Base-by-base conservation (phyloP, 1,140 invertebrate species). In the Eupristina koningsbergeri region DNA sequence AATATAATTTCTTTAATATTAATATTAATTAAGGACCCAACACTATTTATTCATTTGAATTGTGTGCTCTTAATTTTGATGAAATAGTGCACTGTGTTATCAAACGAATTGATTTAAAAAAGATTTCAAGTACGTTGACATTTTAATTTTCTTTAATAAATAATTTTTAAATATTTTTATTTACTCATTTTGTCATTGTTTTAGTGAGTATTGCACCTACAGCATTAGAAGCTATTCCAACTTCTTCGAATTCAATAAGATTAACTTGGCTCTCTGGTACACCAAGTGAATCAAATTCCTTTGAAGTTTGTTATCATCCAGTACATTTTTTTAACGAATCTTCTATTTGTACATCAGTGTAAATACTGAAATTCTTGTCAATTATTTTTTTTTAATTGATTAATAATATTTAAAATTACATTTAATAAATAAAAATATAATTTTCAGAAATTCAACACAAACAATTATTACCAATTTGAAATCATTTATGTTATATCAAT, bases 401-500 rank as follows among this genome's bases (percentile, higher is more conserved):
- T 74, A 39, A 39, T 47, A 74, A 75, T 26, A n/a, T n/a, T n/a
- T n/a, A n/a, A n/a, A n/a, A 81, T 71, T 22, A 29, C 71, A 53
- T 74, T 79, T 39, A n/a, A 73, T 53, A 47, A 39, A 58, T 80
- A 58, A n/a, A 81, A 47, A 31, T 61, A 17, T 61, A 17, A 74
- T 73, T 73, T 91, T 81, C 76, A 93, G 93, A 85, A 93, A 93
- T 71, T 90, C 90, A 80, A 90, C 91, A 15, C 91, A 91, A 85
- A 87, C 92, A 41, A 88, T 90, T 45, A 88, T 95, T 13, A 90
- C 90, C 67, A 92, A 93, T 83, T 88, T 95, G n/a, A 94, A 91
- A 86, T 93, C 94, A 45, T 94, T 93, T 88, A 94, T 93, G 53
- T 86, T 93, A 17, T 95, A 95, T 86, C 93, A 94, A 86, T 94